These are phyloP conservation scores for Hermodice carunculata DNA, from an alignment of 2,888 invertebrate species.

Conservation along the genomic window DNA sequence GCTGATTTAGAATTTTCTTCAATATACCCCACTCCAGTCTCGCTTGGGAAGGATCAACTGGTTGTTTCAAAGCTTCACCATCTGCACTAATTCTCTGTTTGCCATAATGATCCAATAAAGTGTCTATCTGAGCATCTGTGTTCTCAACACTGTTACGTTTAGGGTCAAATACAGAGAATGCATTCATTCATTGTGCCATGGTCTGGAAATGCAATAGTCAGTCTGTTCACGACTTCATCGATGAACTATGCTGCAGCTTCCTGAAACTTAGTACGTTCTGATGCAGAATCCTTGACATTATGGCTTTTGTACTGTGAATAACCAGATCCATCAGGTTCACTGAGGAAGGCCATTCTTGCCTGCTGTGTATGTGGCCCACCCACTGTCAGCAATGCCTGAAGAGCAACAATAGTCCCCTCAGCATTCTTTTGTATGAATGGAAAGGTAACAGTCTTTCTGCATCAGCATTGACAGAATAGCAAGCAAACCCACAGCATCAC, in stretches of 20 bases:
- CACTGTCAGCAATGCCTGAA: neutral
- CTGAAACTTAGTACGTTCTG: neutral
- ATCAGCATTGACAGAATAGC: neutral
- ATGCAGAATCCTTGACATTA: neutral
- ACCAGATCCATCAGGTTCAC: too few species aligned
- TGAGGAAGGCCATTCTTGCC: too few species aligned
- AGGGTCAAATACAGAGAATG: too few species aligned
- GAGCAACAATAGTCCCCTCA: neutral
- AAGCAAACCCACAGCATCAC: neutral
- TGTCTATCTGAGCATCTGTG: too few species aligned
- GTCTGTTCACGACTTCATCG: too few species aligned
- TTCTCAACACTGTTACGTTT: too few species aligned
- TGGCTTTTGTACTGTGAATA: neutral
- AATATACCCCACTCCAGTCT: neutral
- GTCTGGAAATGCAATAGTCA: too few species aligned
- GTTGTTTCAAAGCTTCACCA: too few species aligned
- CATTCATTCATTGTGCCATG: too few species aligned
- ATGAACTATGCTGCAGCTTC: neutral
- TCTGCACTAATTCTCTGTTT: neutral
- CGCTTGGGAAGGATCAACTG: too few species aligned
- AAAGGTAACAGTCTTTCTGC: neutral
- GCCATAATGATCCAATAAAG: neutral
- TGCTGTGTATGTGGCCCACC: neutral
- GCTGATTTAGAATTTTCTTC: neutral
- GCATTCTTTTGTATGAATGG: neutral